Evolutionary conservation across 1,140 invertebrate species (phyloP), one percentile per base, ranked within the genome.

Genomic region (Pygmarrhopalites habei): DNA sequence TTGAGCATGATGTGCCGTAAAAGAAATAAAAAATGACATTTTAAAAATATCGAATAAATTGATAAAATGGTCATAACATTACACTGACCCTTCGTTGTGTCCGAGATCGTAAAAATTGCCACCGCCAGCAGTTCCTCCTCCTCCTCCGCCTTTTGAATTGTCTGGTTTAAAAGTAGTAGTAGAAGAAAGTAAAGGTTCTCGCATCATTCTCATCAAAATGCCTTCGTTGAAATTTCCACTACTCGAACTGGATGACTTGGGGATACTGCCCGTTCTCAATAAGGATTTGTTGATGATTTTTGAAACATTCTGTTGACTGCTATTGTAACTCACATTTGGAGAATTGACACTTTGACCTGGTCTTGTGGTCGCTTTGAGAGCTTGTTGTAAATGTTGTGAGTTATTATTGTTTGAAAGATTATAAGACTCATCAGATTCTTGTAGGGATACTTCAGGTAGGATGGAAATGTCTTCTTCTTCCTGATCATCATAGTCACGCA

Each of bases 161-260:
- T 4, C 4, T 3, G 32, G 14, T 7, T 7, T 10, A 28, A 15
- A 15, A 28, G 58, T 28, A 4, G 41, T 32, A 28, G 25, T 23
- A 2, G 52, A 56, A 30, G 62, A 64, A n/a, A 67, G 58, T 5
- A 66, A 46, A 28, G 68, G 68, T 30, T 69, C 68, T 58, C 59
- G 30, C 68, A 70, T 70, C 65, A 70, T 70, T 29, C 68, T 32
- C 44, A 65, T 59, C 4, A 70, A 47, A 43, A 70, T 70, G 0
- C 65, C 68, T 44, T 70, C 68, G 29, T 46, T 67, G 23, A 60
- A 59, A 43, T 21, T 28, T 5, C 51, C 51, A 49, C 12, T 17
- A 7, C 35, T 7, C 14, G 7, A 19, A 5, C 14, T 12, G 7
- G 7, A 49, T 49, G 12, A 15, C 23, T 49, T 10, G 46, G 46